phyloP scores from a whole-genome alignment of 2,888 invertebrate genomes.

The Drosophila planitibia region DNA sequence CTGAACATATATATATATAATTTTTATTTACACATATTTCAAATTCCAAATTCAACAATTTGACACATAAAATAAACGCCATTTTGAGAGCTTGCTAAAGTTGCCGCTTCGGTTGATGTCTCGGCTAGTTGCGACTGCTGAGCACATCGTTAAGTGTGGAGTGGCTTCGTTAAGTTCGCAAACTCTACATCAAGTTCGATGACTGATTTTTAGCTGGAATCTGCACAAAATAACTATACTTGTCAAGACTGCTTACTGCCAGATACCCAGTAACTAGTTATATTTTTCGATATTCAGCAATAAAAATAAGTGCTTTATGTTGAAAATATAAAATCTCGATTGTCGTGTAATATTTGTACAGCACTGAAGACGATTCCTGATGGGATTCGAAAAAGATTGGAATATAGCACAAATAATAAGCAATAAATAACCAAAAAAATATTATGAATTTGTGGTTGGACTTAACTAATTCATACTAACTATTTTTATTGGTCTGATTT shows the following conservation, averaged over 20 bases:
- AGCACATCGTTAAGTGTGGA: slow-evolving; percentile 3
- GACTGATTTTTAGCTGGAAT: slow-evolving; percentile 3
- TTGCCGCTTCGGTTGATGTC: slow-evolving; percentile 11
- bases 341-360: not conserved
- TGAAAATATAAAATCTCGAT: not conserved
- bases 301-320: not conserved
- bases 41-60: not conserved
- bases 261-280: not conserved
- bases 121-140: not conserved
- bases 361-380: not conserved
- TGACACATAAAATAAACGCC: not conserved
- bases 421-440: not conserved
- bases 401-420: not conserved
- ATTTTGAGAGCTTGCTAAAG: not conserved
- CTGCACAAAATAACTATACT: not conserved
- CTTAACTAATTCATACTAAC: not conserved
- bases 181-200: not conserved
- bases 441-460: not conserved
- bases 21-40: not conserved
- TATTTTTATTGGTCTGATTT: not conserved
- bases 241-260: not conserved
- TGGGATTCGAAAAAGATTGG: not conserved
- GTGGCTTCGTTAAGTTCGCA: not conserved
- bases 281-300: not conserved
- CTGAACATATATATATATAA: not conserved